Conservation (phyloP, 2,888 invertebrate species). For the Amaurobius ferox region DNA sequence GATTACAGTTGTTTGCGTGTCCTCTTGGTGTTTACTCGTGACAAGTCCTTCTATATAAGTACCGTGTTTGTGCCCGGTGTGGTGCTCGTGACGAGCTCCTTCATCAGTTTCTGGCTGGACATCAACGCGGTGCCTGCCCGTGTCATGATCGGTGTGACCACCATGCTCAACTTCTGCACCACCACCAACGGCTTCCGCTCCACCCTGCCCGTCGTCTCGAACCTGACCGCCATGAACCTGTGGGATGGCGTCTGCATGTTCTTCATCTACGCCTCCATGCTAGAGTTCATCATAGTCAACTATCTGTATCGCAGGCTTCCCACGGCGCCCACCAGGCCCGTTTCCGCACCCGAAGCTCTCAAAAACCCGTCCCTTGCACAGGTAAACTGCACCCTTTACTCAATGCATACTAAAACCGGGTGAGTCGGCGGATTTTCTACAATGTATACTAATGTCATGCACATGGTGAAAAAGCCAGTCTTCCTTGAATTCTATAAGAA, state of each 20-base stretch:
- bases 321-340: conserved; percentile 81
- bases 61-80: conserved; percentile 98
- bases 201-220: conserved; percentile 94
- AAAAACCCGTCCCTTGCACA: conserved; percentile 71
- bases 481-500: too few species aligned
- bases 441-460: too few species aligned
- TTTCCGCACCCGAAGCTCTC: conserved; percentile 67
- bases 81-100: conserved; percentile 96
- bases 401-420: too few species aligned
- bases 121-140: conserved; percentile 97
- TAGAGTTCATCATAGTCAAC: conserved; percentile 96
- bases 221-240: conserved; percentile 96
- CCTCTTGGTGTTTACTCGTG: conserved; percentile 94
- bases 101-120: conserved; percentile 98
- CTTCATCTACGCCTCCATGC: conserved; percentile 94
- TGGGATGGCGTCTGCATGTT: conserved; percentile 95
- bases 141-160: conserved; percentile 97
- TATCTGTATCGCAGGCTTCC: conserved; percentile 94
- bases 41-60: conserved; percentile 97
- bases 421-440: too few species aligned
- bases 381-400: too few species aligned
- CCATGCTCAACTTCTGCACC: conserved; percentile 98
- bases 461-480: too few species aligned
- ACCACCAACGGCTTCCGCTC: conserved; percentile 80
- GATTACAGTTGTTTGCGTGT: conserved; percentile 97